Base-by-base conservation (phyloP, 2,888 invertebrate genomes). In the Apamea monoglypha region DNA sequence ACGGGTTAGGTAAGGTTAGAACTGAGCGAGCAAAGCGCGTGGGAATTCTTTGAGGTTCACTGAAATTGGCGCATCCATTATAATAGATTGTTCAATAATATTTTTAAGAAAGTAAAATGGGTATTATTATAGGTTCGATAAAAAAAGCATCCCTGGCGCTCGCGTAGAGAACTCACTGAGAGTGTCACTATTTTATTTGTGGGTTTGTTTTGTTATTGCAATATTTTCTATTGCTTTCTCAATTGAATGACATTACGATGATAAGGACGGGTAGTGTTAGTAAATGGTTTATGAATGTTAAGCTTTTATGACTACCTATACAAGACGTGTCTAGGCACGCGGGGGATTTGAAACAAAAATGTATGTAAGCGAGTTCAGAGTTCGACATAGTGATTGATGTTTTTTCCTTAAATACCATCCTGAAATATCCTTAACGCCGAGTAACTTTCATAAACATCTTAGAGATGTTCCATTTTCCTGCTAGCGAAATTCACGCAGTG, bases 191-290 rank as follows among this genome's bases (percentile, higher is more conserved):
- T 47, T 66, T 80, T 59, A 73, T 81, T 73, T 47, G 59, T 81
- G 25, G 47, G 47, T 25, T 66, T 10, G 25, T 80, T 80, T 40
- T 47, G 16, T 47, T 66, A 29, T 16, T 50, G 40, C 59, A 72
- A 72, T 47, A 8, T 66, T 66, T 80, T 73, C 50, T 73, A 73
- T 80, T 66, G 25, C 36, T 16, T 32, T n/a, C 36, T 73, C 32
- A 66, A n/a, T 47, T 59, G 73, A 59, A 73, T 59, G 36, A 73
- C 25, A 32, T 81, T 81, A 14, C 56, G 36, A 71, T 47, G 18
- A 40, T 16, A 80, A 36, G 18, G 44, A 63, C 44, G n/a, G 32
- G 29, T 29, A 25, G 21, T 68, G 16, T 79, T 69, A 63, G 21
- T 63, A 63, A 70, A 21, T n/a, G 18, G 10, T 56, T 18, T 50